Base-by-base conservation (phyloP, 1,140 invertebrate species). In the Sitophilus oryzae region DNA sequence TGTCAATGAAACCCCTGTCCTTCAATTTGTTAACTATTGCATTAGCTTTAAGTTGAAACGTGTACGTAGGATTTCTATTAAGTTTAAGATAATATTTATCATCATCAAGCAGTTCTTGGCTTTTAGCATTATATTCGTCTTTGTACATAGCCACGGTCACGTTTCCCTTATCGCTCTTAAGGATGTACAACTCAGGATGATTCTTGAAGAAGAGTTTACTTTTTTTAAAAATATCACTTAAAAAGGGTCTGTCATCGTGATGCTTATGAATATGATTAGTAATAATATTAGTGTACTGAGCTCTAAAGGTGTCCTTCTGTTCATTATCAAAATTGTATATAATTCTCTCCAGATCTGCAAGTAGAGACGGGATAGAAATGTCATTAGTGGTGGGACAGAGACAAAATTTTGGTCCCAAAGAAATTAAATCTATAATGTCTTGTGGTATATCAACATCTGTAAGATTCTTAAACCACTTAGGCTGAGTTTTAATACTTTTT, bases 21-120 rank as follows among this genome's bases (percentile, higher is more conserved):
- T 52, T 44, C 44, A 44, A 16, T 2, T 15, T 15, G 8, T 22
- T 44, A 2, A 52, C 40, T 20, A 52, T 30, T 25, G 25, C 35
- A 21, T 52, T 52, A 34, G 42, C 40, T 20, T 52, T 52, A 1
- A 18, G 23, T 42, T 52, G 20, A 9, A 51, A 43, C 6, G 22
- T 38, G 19, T 22, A 40, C 11, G 48, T 50, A 22, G 48, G 36
- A 25, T 50, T 38, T 10, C 19, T 35, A 21, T 44, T 44, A 8
- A 44, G 15, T 23, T 14, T 40, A 21, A 2, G 20, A 44, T 3
- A 44, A 23, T 44, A 44, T 19, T 16, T 20, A 10, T 5, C 15
- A 14, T 40, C 37, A 16, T 40, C 14, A 22, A 44, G 9, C 42
- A 21, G 15, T 2, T 44, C 19, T 44, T 44, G 21, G 11, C 42